Evolutionary conservation across 1,140 invertebrate species (phyloP), one percentile per base, ranked within the genome.

Genomic region (Diplogasteroides magnus): DNA sequence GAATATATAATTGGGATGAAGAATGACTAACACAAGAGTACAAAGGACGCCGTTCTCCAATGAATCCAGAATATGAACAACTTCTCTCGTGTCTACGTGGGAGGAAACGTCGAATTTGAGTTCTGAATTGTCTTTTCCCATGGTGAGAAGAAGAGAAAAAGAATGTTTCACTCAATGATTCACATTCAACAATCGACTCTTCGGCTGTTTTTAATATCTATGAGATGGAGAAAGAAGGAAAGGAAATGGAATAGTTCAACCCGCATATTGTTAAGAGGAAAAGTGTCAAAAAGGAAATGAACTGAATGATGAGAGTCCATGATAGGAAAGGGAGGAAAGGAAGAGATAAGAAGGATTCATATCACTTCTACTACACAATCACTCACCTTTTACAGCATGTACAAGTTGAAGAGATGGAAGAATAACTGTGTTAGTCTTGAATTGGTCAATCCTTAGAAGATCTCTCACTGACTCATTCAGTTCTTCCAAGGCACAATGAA

Each of bases 361-460:
- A 26, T 61, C 28, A 11, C 25, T 61, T 29, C 59, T 26, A 26
- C 28, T 6, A 26, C n/a, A 61, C n/a, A 29, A 6, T 61, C 28
- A 26, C 59, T 61, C 59, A 77, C 79, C 76, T 74, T 78, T 80
- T 31, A 80, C 75, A 55, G 61, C 62, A 59, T 81, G 78, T 25
- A 81, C 80, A 14, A 81, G 65, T 61, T 81, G 80, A 64, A 76
- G 78, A 63, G 77, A 72, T 29, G 79, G 72, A 57, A 82, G 69
- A 37, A 81, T 71, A 27, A 81, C 79, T 31, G 73, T 57, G n/a
- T 71, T 69, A 11, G 79, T 81, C 63, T 81, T 82, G 71, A 81
- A 81, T 19, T 69, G 73, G 71, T 82, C 70, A 25, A 74, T 70
- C 58, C 73, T 72, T 13, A 81, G 68, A 14, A 81, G 68, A 37